Evolutionary conservation across 2,888 invertebrate genomes (phyloP).

Genomic region (Phragmatobia fuliginosa): DNA sequence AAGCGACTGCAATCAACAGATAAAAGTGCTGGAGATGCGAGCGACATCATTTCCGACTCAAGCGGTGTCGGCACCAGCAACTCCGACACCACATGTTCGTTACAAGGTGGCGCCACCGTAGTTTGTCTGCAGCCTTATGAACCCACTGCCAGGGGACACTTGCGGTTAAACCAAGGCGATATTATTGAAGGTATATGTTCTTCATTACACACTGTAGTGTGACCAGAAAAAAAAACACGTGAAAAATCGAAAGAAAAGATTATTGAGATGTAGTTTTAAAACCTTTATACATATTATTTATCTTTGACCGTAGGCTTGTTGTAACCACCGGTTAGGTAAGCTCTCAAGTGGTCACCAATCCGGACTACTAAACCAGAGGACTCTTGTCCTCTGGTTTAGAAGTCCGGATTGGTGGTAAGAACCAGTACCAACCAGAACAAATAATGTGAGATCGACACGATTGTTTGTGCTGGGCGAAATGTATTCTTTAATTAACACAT

Average conservation of each 20-base stretch:
- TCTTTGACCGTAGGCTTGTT: not conserved
- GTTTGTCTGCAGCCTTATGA: slow-evolving; percentile 95
- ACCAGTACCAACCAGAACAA: too few relatives aligned
- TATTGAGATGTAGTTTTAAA: not conserved
- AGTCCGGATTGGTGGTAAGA: too few relatives aligned
- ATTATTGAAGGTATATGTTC: slow-evolving; percentile 92
- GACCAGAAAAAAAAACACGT: too few relatives aligned
- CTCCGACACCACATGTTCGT: slow-evolving; percentile 93
- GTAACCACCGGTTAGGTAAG: too few relatives aligned
- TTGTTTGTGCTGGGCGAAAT: too few relatives aligned
- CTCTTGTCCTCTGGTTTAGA: too few relatives aligned
- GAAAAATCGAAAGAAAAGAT: too few relatives aligned
- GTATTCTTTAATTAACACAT: not conserved
- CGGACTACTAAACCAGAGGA: not conserved
- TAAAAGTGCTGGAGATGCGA: slow-evolving; percentile 95
- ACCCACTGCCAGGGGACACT: slow-evolving; percentile 90
- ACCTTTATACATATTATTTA: not conserved
- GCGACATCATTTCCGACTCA: slow-evolving; percentile 97
- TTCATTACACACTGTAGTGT: not conserved
- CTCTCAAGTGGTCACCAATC: not conserved
- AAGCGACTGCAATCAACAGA: slow-evolving; percentile 87
- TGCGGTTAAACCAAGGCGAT: slow-evolving; percentile 95
- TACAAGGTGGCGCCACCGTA: slow-evolving; percentile 92
- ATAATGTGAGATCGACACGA: not conserved
- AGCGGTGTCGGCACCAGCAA: slow-evolving; percentile 96